These are phyloP conservation scores for Drosophila kanekoi DNA, from an alignment of 2,888 invertebrate species.

Conservation along the genomic window DNA sequence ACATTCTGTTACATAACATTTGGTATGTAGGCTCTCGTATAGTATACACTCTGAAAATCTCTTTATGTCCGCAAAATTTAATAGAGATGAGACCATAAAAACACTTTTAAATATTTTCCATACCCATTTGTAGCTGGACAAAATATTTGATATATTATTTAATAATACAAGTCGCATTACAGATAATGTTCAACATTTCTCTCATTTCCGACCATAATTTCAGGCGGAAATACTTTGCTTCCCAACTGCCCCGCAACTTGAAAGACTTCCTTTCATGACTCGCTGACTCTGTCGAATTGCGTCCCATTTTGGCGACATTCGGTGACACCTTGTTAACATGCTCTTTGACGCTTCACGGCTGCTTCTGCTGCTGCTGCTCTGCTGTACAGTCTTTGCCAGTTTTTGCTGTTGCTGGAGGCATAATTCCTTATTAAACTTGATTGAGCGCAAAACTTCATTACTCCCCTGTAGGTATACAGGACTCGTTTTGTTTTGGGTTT, in stretches of 20 bases:
- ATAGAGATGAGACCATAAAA: too few species aligned
- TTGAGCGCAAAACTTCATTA: conserved; percentile 81
- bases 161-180: conserved; percentile 12
- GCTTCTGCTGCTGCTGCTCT: conserved; percentile 25
- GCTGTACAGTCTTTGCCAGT: conserved; percentile 25
- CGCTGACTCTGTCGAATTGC: conserved; percentile 11
- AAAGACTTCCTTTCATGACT: not conserved
- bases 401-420: conserved; percentile 55
- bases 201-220: conserved; percentile 43
- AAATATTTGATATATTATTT: not conserved
- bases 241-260: conserved; percentile 12
- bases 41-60: too few species aligned
- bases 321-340: conserved; percentile 74
- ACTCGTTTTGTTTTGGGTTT: conserved; percentile 29
- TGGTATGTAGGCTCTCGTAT: too few species aligned
- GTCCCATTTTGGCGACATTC: conserved; percentile 42
- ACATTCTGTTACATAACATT: too few species aligned
- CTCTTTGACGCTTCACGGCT: conserved; percentile 54
- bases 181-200: conserved; percentile 10
- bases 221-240: conserved; percentile 41
- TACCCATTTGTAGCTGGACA: too few species aligned
- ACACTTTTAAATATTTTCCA: too few species aligned
- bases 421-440: conserved; percentile 80
- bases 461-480: conserved; percentile 44
- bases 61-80: too few species aligned